Base-by-base conservation (phyloP, 2,113 vertebrate species). In the Brachyistius frenatus region DNA sequence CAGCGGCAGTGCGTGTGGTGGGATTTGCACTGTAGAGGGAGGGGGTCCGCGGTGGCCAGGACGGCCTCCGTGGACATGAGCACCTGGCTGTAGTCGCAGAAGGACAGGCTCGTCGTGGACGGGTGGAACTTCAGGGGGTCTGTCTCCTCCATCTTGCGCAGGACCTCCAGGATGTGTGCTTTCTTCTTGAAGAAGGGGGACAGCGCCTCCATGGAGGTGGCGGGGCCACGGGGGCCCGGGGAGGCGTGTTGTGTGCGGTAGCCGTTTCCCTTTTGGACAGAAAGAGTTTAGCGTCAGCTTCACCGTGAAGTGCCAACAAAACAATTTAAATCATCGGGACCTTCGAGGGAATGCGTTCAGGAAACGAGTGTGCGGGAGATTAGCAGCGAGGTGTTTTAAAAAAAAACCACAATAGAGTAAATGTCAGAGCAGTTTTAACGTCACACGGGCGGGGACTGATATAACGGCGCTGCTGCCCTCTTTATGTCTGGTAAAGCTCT, bases 141-240 rank as follows among this genome's bases (percentile, higher is more conserved):
- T 0, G 96, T 97, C 90, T 97, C 97, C 91, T 99, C 97, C 91
- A 98, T 94, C 86, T 96, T 97, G 66, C 96, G 95, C 35, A 99
- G 93, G 69, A 98, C 97, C 75, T 98, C 97, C 90, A 99, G 91
- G 88, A 99, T 98, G 91, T 97, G 97, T 62, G 97, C 97, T 93
- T 98, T 98, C 93, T 98, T 98, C 84, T 96, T 96, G 87, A 98
- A 96, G 89, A 99, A 99, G 0, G 97, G 97, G 9, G 97, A 98
- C 49, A 99, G 95, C 11, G 97, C 97, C 55, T 98, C 97, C 93
- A 98, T 91, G 6, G 95, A 93, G 1, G 84, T 78, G 56, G 37
- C 89, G 3, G 63, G 91, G 14, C 93, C 91, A 0, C 94, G 94
- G 8, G 96, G 93, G 6, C 95, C 95, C 0, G 94, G 94, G 70